Base-by-base conservation (phyloP, 2,888 invertebrate genomes). In the Watsonalla cultraria region DNA sequence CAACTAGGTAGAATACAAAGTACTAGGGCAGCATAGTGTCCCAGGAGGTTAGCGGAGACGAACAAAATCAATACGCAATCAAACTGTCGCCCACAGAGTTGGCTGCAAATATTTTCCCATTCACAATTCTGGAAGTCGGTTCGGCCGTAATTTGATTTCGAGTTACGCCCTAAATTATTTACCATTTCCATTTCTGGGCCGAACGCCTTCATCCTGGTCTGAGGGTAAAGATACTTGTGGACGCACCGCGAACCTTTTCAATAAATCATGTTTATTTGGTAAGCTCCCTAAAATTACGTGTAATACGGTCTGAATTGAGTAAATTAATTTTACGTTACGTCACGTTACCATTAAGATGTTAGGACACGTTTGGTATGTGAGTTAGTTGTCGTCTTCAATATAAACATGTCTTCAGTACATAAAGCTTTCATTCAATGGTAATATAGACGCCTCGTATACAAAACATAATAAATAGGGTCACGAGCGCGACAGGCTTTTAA, bases 11-110 rank as follows among this genome's bases (percentile, higher is more conserved):
- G n/a, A n/a, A n/a, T n/a, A n/a, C n/a, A n/a, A 51, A 49, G 46
- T 37, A 49, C 49, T 37, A 42, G 42, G 37, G 37, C 14, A n/a
- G 14, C 49, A 39, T 37, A 53, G 47, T 24, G 45, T 48, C 52
- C 48, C 49, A 59, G 51, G 54, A 56, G 52, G 56, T 57, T 56
- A 53, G 37, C 53, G 54, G 56, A 60, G 67, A 73, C 69, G 68
- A 70, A 59, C 58, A 52, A 54, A 75, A 77, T 80, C 82, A 76
- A 81, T 81, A 77, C 72, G 76, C 73, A 83, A 84, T 83, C 78
- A 76, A 70, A 69, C 67, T 70, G 76, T 81, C 82, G 72, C 63
- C 70, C 70, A 64, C 80, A 80, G 74, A 66, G 68, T 65, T 65
- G 61, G 66, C 68, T 66, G 75, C 78, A 74, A 78, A 77, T 76